Evolutionary conservation across 2,113 vertebrate genomes (phyloP).

Genomic region (Motacilla alba): DNA sequence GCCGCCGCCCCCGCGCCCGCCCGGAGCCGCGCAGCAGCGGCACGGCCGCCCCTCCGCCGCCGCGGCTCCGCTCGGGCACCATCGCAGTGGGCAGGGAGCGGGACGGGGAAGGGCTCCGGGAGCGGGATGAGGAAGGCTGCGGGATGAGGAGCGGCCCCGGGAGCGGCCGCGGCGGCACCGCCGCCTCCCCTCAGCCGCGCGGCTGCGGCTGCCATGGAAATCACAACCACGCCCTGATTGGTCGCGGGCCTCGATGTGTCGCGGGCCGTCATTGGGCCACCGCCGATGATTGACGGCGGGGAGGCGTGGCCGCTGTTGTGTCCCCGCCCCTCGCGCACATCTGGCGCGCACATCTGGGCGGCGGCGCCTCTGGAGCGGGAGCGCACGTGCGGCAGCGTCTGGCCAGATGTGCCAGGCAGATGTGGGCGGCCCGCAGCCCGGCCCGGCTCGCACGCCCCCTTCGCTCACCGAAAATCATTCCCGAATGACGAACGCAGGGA

Average conservation of each 20-base stretch:
- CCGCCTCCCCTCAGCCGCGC: background rate
- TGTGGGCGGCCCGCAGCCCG: background rate
- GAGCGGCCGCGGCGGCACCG: background rate
- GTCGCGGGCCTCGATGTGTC: constrained; percentile 54
- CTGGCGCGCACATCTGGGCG: background rate
- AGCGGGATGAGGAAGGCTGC: background rate
- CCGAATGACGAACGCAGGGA: background rate
- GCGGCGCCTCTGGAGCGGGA: background rate
- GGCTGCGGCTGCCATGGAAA: constrained; percentile 24
- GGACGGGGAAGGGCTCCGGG: background rate
- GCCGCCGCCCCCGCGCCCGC: background rate
- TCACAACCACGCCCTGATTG: constrained; percentile 63
- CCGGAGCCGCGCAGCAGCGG: background rate
- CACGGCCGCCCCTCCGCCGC: background rate
- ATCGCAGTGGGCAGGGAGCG: background rate
- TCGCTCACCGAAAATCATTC: accelerated
- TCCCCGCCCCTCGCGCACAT: background rate
- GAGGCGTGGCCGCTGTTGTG: background rate
- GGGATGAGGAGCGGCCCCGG: too few species aligned
- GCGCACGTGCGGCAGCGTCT: background rate
- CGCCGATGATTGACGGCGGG: background rate
- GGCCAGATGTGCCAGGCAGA: background rate
- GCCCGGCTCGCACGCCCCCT: background rate
- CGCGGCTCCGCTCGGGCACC: background rate
- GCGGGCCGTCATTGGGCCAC: constrained; percentile 26